A percentile compares a stretch with the other conserved stretches of the same genome.
Evolutionary conservation across 1,140 invertebrate species (phyloP).

Genomic region (Metopolophium dirhodum): DNA sequence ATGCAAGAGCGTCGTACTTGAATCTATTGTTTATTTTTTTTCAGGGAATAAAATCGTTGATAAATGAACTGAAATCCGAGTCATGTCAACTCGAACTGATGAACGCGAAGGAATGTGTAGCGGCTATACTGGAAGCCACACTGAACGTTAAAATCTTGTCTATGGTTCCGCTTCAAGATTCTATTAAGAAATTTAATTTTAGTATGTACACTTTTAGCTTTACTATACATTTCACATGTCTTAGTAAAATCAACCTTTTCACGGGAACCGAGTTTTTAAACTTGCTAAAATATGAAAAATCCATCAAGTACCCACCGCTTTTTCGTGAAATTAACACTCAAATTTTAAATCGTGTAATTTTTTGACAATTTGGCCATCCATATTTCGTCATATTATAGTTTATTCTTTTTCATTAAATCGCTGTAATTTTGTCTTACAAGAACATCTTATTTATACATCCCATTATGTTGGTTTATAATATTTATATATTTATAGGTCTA

Average conservation of each 20-base stretch:
- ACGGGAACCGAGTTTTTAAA: background rate
- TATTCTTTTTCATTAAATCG: too few relatives aligned
- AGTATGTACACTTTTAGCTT: background rate
- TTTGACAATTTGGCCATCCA: too few relatives aligned
- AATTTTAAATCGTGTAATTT: too few relatives aligned
- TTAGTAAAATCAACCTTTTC: background rate
- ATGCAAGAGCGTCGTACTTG: background rate
- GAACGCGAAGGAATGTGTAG: background rate
- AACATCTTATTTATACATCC: too few relatives aligned
- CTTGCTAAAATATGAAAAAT: too few relatives aligned
- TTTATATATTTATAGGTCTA: too few relatives aligned
- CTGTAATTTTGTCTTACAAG: too few relatives aligned
- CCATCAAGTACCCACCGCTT: too few relatives aligned
- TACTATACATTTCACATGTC: background rate
- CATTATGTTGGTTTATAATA: too few relatives aligned
- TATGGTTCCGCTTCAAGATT: background rate
- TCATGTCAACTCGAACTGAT: slow-evolving; percentile 23
- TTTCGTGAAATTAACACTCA: too few relatives aligned
- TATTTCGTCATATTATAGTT: too few relatives aligned
- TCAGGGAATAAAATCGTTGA: slow-evolving; percentile 53
- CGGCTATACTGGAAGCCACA: background rate
- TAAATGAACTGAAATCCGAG: slow-evolving; percentile 33
- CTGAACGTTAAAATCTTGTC: background rate
- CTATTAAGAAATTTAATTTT: background rate
- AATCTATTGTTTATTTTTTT: background rate